Conservation (phyloP, 30 jellyfish, hydroid and myxozoan species). For the Aurelia coerulea region DNA sequence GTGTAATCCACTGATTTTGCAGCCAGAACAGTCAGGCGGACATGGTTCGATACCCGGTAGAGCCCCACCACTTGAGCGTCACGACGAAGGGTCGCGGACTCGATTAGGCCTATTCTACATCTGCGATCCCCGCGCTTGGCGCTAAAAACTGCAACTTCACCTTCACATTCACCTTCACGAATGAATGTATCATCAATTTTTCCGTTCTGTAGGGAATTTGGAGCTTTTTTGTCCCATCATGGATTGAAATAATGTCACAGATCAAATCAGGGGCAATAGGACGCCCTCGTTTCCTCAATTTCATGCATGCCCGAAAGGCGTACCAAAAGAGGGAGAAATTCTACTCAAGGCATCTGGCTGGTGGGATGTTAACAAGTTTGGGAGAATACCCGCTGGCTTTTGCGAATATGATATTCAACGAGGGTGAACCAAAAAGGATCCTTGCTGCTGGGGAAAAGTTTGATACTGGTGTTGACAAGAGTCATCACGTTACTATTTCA, state of each 20-base stretch:
- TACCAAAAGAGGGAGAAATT: constrained; percentile 41
- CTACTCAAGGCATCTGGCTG: constrained; percentile 51
- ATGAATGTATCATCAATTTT: not conserved
- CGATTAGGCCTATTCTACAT: too few species aligned
- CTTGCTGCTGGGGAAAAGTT: constrained; percentile 55
- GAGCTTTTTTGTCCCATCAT: constrained; percentile 76
- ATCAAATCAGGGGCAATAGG: constrained; percentile 68
- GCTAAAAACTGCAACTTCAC: too few species aligned
- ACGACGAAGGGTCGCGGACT: too few species aligned
- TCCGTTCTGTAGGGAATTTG: constrained; percentile 60
- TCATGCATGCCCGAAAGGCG: constrained; percentile 46
- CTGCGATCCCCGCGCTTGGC: too few species aligned
- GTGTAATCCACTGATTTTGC: too few species aligned
- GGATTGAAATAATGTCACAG: constrained; percentile 50
- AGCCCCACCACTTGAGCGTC: too few species aligned
- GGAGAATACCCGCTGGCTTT: constrained; percentile 70
- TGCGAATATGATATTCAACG: constrained; percentile 53
- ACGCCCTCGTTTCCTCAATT: constrained; percentile 44
- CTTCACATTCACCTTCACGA: too few species aligned
- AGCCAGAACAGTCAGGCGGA: too few species aligned
- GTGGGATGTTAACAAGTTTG: constrained; percentile 70
- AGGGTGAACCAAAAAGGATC: constrained; percentile 47
- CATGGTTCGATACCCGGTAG: too few species aligned
- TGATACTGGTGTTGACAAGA: constrained; percentile 67
- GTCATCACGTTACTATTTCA: constrained; percentile 40